Evolutionary conservation across 2,797 vertebrate genomes (phyloP), one percentile per base, ranked within the genome.

Genomic region (Thunnus albacares): DNA sequence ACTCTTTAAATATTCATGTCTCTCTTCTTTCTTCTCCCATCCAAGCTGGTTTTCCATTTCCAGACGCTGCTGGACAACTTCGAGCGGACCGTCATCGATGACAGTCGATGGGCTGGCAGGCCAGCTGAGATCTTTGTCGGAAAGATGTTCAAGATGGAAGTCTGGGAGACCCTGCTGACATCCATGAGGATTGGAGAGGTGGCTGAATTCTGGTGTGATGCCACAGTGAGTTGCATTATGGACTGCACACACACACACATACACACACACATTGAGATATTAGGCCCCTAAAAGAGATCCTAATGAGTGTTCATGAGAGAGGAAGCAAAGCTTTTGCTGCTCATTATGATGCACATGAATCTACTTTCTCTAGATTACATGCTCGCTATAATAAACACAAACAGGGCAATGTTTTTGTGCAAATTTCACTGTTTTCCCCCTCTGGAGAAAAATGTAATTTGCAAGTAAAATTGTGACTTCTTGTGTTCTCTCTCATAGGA

Each of bases 131-230:
- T 98, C 82, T 96, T 97, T 24, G 92, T 97, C 15, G 97, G 96
- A 81, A 98, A 97, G 90, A 96, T 97, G 97, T 97, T 98, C 93
- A 97, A 97, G 93, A 92, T 98, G 90, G 97, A 97, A 84, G 95
- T 97, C 53, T 98, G 97, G 97, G 97, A 97, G 93, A 95, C 92
- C 0, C 92, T 97, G 85, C 92, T 98, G 68, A 96, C 77, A 5
- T 97, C 97, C 84, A 98, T 98, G 97, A 95, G 96, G 90, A 62
- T 93, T 0, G 96, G 96, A 28, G 97, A 98, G 82, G 97, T 98
- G 93, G 96, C 97, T 0, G 97, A 98, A 90, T 98, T 98, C 92
- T 97, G 97, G 97, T 98, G 97, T 0, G 97, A 97, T 0, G 78
- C 95, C 28, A 64, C 92, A 1, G 97, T 98, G 92, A 97, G 97